Base-by-base conservation (phyloP, 1,140 invertebrate genomes). In the Papilio aristodemus region DNA sequence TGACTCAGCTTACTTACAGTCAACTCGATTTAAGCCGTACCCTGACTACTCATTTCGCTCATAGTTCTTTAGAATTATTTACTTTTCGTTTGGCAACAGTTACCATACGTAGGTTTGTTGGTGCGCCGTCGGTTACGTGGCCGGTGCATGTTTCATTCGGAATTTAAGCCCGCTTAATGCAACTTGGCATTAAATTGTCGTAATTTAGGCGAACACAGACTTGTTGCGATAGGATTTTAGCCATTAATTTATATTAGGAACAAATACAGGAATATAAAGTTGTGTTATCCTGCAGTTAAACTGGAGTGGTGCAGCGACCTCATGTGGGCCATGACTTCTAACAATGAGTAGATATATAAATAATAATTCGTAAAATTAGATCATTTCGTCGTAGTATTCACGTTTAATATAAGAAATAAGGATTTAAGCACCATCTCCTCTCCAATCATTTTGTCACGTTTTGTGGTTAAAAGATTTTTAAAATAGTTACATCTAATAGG, bases 101-200 rank as follows among this genome's bases (percentile, higher is more conserved):
- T 37, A 38, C 59, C 59, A 36, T 62, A 62, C 32, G 58, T 59
- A 10, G 19, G 27, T 59, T 19, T 62, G 32, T 62, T 7, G 27
- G 3, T 19, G 43, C 43, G 14, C 59, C 59, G 17, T 39, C n/a
- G 59, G 14, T 22, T 39, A 62, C 36, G 36, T 62, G 59, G 27
- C 14, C 27, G 59, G 59, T 62, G 59, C 59, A 62, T 62, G 59
- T 62, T 62, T 62, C 59, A 62, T 62, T 62, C 14, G 36, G 59
- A 62, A 62, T 62, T 62, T 62, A 62, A 62, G 59, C 59, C 36
- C 59, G 59, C 36, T 62, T 62, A 62, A 62, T 37, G 59, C 59
- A 38, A 62, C 59, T 62, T 17, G 59, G 36, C 59, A 62, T 62
- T 62, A 62, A 62, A 62, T 38, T 62, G 59, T 62, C 59, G 59